Conservation (phyloP, 92 coral and sea anemone species). For the Epizoanthus fatuus region DNA sequence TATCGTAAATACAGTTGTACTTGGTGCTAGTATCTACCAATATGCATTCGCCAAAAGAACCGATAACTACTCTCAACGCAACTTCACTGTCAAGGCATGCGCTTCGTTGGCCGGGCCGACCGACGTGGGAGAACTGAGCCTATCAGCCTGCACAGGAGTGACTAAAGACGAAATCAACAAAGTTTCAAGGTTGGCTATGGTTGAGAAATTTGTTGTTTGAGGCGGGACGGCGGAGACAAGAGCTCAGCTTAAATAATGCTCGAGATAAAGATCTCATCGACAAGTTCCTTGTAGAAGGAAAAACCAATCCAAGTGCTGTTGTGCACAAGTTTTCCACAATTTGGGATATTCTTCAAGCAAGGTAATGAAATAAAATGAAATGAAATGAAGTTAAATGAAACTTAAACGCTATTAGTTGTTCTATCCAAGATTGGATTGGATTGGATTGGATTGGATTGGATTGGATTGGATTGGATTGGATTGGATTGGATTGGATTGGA, state of each 20-base stretch:
- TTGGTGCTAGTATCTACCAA: slow-evolving; percentile 61
- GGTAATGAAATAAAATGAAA: no score
- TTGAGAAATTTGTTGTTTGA: slow-evolving; percentile 40
- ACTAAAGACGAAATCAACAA: background rate
- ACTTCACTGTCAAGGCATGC: background rate
- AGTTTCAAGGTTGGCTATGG: background rate
- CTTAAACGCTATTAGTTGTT: no score
- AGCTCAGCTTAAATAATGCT: slow-evolving; percentile 23
- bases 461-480: no score
- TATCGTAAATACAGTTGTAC: slow-evolving; percentile 34
- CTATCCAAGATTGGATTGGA: no score
- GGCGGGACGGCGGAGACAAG: slow-evolving; percentile 52
- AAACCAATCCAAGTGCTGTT: slow-evolving; percentile 25
- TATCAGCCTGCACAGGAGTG: background rate
- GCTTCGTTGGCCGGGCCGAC: slow-evolving; percentile 1
- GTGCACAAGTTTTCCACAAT: slow-evolving; percentile 39
- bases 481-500: no score
- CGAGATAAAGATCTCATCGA: slow-evolving; percentile 18
- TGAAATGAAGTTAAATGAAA: no score
- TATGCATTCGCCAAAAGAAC: slow-evolving; percentile 11
- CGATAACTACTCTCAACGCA: background rate
- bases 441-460: no score
- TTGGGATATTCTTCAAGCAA: slow-evolving; percentile 39
- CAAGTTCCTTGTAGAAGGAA: slow-evolving; percentile 48
- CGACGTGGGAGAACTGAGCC: background rate